Percentiles rank a stretch among this genome's conserved stretches.
Conservation (phyloP, 2,113 vertebrate genomes). For the Podarcis raffonei region DNA sequence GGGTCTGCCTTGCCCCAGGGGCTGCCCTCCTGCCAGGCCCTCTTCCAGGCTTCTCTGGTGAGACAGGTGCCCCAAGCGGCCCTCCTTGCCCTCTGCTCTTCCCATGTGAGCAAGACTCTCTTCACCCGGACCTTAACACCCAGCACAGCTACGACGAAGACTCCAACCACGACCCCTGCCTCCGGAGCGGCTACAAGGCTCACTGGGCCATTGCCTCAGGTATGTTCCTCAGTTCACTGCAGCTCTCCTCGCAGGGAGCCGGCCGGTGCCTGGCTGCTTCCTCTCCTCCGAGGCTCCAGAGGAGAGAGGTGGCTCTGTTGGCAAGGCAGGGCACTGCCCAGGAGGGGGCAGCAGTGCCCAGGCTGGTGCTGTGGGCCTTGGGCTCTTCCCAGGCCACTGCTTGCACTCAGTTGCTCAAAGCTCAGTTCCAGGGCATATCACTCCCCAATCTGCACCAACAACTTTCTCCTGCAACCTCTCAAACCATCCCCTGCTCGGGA, state of each 20-base stretch:
- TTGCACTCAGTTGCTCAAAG: neutral
- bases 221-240: slow-evolving; percentile 44
- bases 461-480: neutral
- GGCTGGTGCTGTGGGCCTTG: too few relatives aligned
- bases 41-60: neutral
- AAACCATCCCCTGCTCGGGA: neutral
- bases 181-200: slow-evolving; percentile 80
- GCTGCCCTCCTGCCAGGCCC: too few relatives aligned
- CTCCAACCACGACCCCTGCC: slow-evolving; percentile 88
- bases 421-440: neutral
- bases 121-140: slow-evolving; percentile 46
- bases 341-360: neutral
- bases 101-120: neutral
- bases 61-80: too few relatives aligned
- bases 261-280: too few relatives aligned
- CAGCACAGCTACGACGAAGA: slow-evolving; percentile 87
- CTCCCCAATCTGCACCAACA: neutral
- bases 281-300: too few relatives aligned
- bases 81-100: neutral
- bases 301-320: too few relatives aligned
- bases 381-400: neutral
- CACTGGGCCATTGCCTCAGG: slow-evolving; percentile 90
- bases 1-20: too few relatives aligned
- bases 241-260: neutral
- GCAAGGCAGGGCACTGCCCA: neutral